Conservation (phyloP, 2,113 vertebrate genomes). For the Murina feae region DNA sequence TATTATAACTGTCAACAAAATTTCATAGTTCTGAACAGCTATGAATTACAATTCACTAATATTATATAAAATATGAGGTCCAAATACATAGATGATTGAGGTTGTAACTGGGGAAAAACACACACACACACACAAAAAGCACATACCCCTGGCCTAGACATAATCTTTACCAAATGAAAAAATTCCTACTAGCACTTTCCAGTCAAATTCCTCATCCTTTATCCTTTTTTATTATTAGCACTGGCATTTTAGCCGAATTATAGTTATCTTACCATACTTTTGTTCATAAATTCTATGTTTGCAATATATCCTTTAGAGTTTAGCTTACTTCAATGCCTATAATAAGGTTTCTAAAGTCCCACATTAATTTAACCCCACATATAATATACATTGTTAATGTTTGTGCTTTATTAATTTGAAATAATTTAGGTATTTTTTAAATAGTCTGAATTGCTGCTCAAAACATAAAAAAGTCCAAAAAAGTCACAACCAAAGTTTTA, state of each 20-base stretch:
- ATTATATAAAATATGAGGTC: neutral
- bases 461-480: slow-evolving; percentile 3
- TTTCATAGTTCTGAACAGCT: neutral
- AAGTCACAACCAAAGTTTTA: neutral
- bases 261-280: neutral
- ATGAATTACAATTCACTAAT: neutral
- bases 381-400: neutral
- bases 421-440: neutral
- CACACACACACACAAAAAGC: too few species aligned
- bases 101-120: too few species aligned
- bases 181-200: neutral
- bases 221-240: slow-evolving; percentile 1
- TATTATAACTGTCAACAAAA: slow-evolving; percentile 11
- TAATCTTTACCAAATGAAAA: neutral
- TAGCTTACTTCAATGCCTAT: neutral
- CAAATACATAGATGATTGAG: neutral
- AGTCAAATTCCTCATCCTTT: neutral
- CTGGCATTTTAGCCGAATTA: neutral
- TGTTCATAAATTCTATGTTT: neutral
- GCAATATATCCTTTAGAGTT: neutral
- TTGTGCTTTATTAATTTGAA: neutral
- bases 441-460: neutral
- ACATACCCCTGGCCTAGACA: neutral
- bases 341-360: neutral
- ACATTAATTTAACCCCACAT: neutral